Conservation (phyloP, 2,888 invertebrate species). For the Globia sparganii region DNA sequence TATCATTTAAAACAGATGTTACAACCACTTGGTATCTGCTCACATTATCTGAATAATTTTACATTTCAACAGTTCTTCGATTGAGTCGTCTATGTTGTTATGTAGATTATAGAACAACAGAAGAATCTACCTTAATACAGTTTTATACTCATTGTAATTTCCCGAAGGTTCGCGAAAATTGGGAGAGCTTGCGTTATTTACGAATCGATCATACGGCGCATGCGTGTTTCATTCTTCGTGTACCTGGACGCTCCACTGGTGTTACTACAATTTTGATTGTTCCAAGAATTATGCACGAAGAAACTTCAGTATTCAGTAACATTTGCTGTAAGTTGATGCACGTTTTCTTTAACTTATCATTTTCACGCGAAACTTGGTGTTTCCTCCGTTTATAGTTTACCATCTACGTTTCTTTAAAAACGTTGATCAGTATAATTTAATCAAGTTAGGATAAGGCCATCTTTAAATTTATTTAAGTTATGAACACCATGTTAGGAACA, state of each 20-base stretch:
- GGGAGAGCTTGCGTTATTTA: slow-evolving; percentile 77
- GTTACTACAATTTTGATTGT: slow-evolving; percentile 4
- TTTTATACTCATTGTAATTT: slow-evolving; percentile 39
- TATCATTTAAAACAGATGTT: not conserved
- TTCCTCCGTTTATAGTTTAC: not conserved
- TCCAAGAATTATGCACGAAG: not conserved
- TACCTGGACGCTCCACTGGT: slow-evolving; percentile 51
- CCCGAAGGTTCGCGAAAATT: slow-evolving; percentile 66
- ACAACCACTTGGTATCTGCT: not conserved
- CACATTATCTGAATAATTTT: not conserved
- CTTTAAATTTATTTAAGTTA: not conserved
- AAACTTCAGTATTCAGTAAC: slow-evolving; percentile 4
- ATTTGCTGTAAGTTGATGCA: not conserved
- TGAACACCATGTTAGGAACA: not conserved
- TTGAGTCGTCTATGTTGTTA: not conserved
- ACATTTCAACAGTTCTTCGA: not conserved
- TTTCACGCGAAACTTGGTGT: not conserved
- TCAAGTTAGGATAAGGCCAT: not conserved
- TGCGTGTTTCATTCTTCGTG: slow-evolving; percentile 72
- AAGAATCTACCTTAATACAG: not conserved
- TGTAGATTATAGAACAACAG: not conserved
- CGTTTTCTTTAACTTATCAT: not conserved
- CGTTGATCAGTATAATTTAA: not conserved
- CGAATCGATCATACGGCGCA: slow-evolving; percentile 82
- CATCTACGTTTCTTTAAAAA: not conserved